phyloP scores from a whole-genome alignment of 2,797 vertebrate species.

The Rhinophrynus dorsalis region DNA sequence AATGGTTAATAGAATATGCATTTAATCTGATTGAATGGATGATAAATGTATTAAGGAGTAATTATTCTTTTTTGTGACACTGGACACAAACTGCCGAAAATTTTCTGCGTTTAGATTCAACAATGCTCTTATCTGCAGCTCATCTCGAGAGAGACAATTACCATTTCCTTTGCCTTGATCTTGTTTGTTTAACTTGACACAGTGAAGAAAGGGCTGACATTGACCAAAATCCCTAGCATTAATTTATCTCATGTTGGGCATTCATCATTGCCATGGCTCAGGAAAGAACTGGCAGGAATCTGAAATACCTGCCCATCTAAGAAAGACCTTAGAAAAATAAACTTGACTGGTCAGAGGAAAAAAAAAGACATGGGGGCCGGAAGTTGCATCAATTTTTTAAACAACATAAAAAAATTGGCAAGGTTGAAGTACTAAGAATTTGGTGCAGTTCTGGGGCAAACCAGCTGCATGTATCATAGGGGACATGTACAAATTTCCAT shows the following conservation, averaged over 20 bases:
- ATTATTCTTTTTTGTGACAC: constrained; percentile 65
- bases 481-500: too few species aligned
- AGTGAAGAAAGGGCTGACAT: constrained; percentile 95
- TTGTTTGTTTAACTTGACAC: constrained; percentile 99
- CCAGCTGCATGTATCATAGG: too few species aligned
- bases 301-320: constrained; percentile 64
- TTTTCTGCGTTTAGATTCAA: constrained; percentile 77
- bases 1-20: constrained; percentile 50
- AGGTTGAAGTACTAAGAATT: too few species aligned
- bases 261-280: constrained; percentile 92
- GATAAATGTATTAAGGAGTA: constrained; percentile 55
- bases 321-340: constrained; percentile 55
- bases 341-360: background rate
- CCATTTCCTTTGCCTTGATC: constrained; percentile 89
- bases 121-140: constrained; percentile 74
- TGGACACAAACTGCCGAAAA: constrained; percentile 69
- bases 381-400: too few species aligned
- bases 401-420: too few species aligned
- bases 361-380: too few species aligned
- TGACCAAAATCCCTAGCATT: constrained; percentile 94
- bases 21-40: constrained; percentile 48
- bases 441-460: too few species aligned
- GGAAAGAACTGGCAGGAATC: constrained; percentile 70
- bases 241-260: constrained; percentile 97
- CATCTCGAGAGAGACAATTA: constrained; percentile 94